phyloP scores from a whole-genome alignment of 2,113 vertebrate species.

The Myiopsitta monachus region DNA sequence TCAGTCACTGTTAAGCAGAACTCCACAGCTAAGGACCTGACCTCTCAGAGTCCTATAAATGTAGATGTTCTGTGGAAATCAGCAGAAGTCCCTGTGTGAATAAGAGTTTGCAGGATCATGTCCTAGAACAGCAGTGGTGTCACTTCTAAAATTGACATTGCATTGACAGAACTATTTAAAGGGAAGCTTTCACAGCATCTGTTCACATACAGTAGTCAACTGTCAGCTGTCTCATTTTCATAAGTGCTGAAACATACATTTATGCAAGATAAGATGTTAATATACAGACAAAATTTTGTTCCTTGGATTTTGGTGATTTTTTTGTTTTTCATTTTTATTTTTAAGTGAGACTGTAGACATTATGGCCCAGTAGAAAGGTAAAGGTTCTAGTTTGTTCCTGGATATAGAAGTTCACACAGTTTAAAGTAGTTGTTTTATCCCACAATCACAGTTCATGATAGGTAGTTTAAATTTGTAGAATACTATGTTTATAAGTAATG shows the following conservation, averaged over 20 bases:
- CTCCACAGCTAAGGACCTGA: not conserved
- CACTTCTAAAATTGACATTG: constrained; percentile 14
- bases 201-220: constrained; percentile 37
- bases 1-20: not conserved
- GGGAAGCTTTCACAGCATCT: constrained; percentile 49
- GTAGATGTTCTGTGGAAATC: not conserved
- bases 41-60: not conserved
- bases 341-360: not conserved
- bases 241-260: constrained; percentile 51
- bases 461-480: not conserved
- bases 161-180: constrained; percentile 56
- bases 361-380: not conserved
- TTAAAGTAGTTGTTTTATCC: not conserved
- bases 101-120: not conserved
- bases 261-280: constrained; percentile 12
- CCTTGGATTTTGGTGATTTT: not conserved
- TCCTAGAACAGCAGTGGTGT: constrained; percentile 6
- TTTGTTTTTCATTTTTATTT: not conserved
- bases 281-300: not conserved
- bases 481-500: not conserved
- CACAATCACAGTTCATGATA: not conserved
- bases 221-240: constrained; percentile 53
- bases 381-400: not conserved
- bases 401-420: not conserved
- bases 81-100: not conserved